phyloP scores from a whole-genome alignment of 2,888 invertebrate genomes.

The Incurvaria masculella region DNA sequence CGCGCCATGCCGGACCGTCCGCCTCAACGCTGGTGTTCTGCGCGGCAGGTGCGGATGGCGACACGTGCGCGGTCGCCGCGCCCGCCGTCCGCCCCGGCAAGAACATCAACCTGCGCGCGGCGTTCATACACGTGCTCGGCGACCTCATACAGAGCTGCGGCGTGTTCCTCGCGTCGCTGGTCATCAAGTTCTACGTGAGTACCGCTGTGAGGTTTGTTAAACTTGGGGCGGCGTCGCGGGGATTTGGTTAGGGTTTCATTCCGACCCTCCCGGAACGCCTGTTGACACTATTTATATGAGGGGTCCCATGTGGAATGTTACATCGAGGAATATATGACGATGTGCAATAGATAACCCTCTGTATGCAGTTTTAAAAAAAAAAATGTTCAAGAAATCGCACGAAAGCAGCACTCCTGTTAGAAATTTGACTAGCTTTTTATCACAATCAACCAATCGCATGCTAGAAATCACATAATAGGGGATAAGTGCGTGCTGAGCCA shows the following conservation, averaged over 20 bases:
- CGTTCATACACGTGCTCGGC: constrained; percentile 85
- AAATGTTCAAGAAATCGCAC: too few relatives aligned
- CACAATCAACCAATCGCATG: too few relatives aligned
- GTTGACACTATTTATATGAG: neutral
- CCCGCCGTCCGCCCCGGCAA: constrained; percentile 19
- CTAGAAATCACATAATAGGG: too few relatives aligned
- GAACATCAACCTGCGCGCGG: constrained; percentile 80
- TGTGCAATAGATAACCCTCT: too few relatives aligned
- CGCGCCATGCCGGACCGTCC: too few relatives aligned
- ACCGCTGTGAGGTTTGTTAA: neutral
- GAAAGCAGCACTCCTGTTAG: too few relatives aligned
- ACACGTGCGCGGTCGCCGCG: neutral
- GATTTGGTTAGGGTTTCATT: neutral
- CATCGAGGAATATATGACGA: too few relatives aligned
- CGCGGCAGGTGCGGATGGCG: constrained; percentile 24
- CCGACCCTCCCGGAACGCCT: neutral
- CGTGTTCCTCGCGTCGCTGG: constrained; percentile 76
- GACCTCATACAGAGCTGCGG: constrained; percentile 88
- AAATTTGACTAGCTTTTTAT: too few relatives aligned
- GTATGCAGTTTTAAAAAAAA: too few relatives aligned
- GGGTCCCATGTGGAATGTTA: neutral
- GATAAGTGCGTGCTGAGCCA: too few relatives aligned
- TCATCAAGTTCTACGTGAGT: constrained; percentile 78
- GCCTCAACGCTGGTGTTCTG: constrained; percentile 24
- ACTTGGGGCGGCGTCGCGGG: neutral